Base-by-base conservation (phyloP, 2,113 vertebrate species). In the Corythoichthys haematopterus region DNA sequence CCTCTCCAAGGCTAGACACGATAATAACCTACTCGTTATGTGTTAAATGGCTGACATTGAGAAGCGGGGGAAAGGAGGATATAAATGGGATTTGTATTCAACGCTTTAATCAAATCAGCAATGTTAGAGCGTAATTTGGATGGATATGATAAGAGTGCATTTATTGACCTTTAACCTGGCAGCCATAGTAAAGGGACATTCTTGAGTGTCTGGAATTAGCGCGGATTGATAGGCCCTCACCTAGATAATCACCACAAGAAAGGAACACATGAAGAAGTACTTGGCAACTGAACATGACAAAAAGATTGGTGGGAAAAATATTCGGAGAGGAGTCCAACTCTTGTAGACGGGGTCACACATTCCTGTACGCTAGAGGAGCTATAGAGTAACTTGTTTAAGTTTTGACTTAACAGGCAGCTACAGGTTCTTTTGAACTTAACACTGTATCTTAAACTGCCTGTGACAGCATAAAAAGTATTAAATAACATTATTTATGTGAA, bases 201-300 rank as follows among this genome's bases (percentile, higher is more conserved):
- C 80, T 86, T 81, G 46, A 67, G 70, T 78, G 88, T 86, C 80
- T 86, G 82, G 70, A 84, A 69, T 80, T 80, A 64, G 79, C 83
- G 79, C 72, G 83, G 83, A 86, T 82, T 84, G 83, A 89, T 78
- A 70, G 80, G 79, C 70, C 78, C 81, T 80, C 46, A 51, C 79
- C 83, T 71, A 74, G 79, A 90, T 88, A 87, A 90, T 88, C 80
- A 84, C 79, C 71, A 78, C 75, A 81, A 85, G 76, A 85, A 88
- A 85, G 80, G 74, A 82, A 52, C 47, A 3, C 35, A 7, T 14
- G 57, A 16, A 36, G 58, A 60, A 60, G 53, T 35, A 57, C 78
- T 88, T 87, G 87, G 82, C 86, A 86, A 80, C 52, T 77, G 83
- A 85, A 85, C 78, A 80, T 75, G 77, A 86, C 77, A 77, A 75